Conservation (phyloP, 2,888 invertebrate genomes). For the Hoplodrina ambigua region DNA sequence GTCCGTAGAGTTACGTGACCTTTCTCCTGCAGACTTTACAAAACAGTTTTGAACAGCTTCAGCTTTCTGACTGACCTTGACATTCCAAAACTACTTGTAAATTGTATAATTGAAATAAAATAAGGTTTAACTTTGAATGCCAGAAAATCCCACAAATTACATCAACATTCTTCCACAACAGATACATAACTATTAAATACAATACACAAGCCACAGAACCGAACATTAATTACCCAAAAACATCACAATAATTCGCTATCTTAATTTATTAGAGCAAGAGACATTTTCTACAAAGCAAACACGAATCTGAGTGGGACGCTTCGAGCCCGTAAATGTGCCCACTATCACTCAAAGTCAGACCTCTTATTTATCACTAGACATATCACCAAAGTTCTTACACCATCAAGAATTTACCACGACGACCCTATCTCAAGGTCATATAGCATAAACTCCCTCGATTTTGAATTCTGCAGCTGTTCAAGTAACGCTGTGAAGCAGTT, state of each 20-base stretch:
- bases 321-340: constrained; percentile 71
- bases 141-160: constrained; percentile 22
- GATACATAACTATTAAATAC: constrained; percentile 38
- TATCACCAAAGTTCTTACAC: constrained; percentile 31
- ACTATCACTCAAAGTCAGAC: constrained; percentile 85
- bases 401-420: constrained; percentile 14
- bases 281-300: constrained; percentile 78
- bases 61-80: too few relatives aligned
- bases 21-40: too few relatives aligned
- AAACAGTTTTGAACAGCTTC: too few relatives aligned
- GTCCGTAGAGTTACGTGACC: too few relatives aligned
- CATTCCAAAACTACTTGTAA: too few relatives aligned
- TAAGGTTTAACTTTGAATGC: neutral
- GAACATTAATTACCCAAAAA: constrained; percentile 68
- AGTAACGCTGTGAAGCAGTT: constrained; percentile 38
- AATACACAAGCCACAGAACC: constrained; percentile 40
- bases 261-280: constrained; percentile 72
- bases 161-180: constrained; percentile 13
- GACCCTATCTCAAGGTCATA: constrained; percentile 33
- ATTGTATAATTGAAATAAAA: neutral
- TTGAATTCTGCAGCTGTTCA: constrained; percentile 1
- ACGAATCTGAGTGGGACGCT: constrained; percentile 77
- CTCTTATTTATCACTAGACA: constrained; percentile 83
- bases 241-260: constrained; percentile 68
- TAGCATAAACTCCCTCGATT: constrained; percentile 29